These are phyloP conservation scores for Zoroaster sp. DNA, from an alignment of 53 echinoderm and acorn worm species.

Conservation along the genomic window DNA sequence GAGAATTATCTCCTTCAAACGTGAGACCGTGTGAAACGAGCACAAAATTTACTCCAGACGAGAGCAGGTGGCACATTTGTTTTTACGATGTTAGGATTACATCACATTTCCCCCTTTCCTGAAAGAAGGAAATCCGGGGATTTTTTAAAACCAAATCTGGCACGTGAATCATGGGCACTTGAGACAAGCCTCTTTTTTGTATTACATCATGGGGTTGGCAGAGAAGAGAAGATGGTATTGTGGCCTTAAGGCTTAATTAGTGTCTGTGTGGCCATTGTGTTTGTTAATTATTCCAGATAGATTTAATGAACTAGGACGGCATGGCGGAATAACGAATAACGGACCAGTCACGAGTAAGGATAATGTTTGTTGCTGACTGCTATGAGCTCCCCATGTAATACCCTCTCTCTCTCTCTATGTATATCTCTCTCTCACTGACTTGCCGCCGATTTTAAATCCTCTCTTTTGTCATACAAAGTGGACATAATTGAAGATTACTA, in stretches of 20 bases:
- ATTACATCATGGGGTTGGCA: neutral
- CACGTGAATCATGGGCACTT: neutral
- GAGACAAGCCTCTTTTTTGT: neutral
- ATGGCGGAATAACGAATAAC: neutral
- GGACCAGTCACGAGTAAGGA: neutral
- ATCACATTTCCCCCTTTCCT: neutral
- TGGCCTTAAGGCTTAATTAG: neutral
- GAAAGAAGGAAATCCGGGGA: neutral
- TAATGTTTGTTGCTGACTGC: neutral
- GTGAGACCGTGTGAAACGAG: neutral
- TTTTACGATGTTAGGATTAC: neutral
- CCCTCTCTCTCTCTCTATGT: neutral
- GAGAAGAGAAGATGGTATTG: neutral
- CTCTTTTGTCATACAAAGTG: neutral
- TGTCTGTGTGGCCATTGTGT: neutral
- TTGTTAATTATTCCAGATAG: slow-evolving; percentile 19
- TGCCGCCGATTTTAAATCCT: no score
- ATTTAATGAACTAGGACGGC: neutral
- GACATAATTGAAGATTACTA: slow-evolving; percentile 18
- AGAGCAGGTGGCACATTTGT: neutral
- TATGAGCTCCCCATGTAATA: neutral
- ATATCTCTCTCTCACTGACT: no score
- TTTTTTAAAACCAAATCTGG: neutral
- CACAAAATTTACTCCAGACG: neutral
- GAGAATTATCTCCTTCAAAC: neutral